These are phyloP conservation scores for Chironomus tepperi DNA, from an alignment of 1,140 invertebrate genomes.

Conservation along the genomic window DNA sequence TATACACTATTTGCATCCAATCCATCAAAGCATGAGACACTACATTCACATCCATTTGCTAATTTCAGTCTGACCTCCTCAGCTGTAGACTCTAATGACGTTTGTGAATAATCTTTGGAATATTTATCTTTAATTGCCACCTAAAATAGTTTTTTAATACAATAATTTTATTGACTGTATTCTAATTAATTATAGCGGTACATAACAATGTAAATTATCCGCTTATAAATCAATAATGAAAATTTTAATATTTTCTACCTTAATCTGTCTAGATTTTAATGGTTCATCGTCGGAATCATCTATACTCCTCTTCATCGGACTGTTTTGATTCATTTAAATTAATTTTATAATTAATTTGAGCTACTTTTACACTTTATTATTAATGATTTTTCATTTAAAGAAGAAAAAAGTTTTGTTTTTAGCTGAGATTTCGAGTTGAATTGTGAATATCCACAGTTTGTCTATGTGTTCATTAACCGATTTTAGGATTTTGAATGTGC, in stretches of 20 bases:
- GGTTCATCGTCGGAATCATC: background rate
- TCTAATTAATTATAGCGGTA: too few species aligned
- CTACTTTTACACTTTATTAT: background rate
- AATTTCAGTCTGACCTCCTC: slow-evolving; percentile 58
- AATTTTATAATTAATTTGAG: background rate
- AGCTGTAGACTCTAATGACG: slow-evolving; percentile 48
- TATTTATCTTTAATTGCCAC: background rate
- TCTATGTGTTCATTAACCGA: too few species aligned
- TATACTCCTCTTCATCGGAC: background rate
- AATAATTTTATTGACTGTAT: background rate
- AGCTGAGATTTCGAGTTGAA: too few species aligned
- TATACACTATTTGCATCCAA: slow-evolving; percentile 65
- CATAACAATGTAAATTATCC: too few species aligned
- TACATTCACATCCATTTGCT: slow-evolving; percentile 63
- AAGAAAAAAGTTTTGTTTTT: too few species aligned
- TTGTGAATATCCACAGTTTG: too few species aligned
- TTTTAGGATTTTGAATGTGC: too few species aligned
- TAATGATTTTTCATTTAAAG: background rate
- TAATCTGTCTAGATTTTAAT: background rate
- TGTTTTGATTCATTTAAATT: background rate
- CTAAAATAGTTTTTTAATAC: background rate
- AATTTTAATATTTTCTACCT: background rate
- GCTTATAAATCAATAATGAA: background rate
- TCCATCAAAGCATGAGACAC: slow-evolving; percentile 63
- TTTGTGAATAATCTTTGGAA: slow-evolving; percentile 38